Percentiles rank a stretch among this genome's conserved stretches.
Conservation (phyloP, 2,888 invertebrate genomes). For the Graphium colonna region DNA sequence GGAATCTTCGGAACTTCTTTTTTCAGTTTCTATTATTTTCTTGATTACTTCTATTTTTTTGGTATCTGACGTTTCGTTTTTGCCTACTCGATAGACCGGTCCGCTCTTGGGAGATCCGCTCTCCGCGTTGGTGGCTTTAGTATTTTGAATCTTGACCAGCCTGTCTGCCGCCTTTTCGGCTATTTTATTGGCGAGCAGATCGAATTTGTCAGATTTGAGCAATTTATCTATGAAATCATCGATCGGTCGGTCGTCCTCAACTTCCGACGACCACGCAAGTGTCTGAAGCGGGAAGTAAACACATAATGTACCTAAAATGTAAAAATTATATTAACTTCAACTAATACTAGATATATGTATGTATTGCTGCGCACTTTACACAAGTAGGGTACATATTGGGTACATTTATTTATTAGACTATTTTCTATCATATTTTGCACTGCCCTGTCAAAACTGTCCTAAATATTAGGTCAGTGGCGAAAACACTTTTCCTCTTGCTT, state of each 20-base stretch:
- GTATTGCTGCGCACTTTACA: too few species aligned
- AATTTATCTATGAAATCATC: conserved; percentile 41
- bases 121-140: not conserved
- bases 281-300: not conserved
- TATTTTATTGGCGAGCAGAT: conserved; percentile 40
- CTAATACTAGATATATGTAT: too few species aligned
- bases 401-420: too few species aligned
- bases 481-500: too few species aligned
- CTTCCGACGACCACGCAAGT: not conserved
- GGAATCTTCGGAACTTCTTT: not conserved
- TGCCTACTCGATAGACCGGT: too few species aligned
- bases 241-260: conserved; percentile 26
- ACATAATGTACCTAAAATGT: conserved; percentile 3
- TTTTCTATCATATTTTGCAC: too few species aligned
- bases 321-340: not conserved
- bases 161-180: conserved; percentile 43
- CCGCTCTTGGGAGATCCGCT: not conserved
- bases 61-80: not conserved
- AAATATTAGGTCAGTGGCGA: too few species aligned
- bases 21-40: too few species aligned
- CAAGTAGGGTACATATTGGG: too few species aligned
- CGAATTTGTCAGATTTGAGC: conserved; percentile 39
- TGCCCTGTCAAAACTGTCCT: too few species aligned
- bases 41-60: too few species aligned
- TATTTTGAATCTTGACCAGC: conserved; percentile 30